Percentiles rank a stretch among this genome's conserved stretches.
phyloP scores from a whole-genome alignment of 2,888 invertebrate species.

The Yponomeuta cagnagella region DNA sequence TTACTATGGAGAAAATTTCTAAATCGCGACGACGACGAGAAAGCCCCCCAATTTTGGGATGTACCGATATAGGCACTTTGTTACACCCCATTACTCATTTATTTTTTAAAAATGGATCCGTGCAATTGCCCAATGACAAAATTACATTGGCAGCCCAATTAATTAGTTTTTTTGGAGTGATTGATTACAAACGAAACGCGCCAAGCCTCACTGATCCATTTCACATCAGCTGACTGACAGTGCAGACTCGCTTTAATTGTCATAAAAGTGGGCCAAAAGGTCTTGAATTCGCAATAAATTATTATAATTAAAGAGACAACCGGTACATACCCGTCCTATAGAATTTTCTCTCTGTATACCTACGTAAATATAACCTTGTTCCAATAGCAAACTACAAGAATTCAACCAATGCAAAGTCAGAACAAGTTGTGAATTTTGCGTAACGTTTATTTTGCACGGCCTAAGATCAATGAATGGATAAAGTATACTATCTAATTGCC shows the following conservation, averaged over 20 bases:
- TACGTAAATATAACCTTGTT: conserved; percentile 1
- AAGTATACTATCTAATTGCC: too few relatives aligned
- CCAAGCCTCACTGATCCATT: neutral
- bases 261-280: neutral
- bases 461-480: too few relatives aligned
- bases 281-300: neutral
- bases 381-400: neutral
- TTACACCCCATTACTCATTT: too few relatives aligned
- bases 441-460: neutral
- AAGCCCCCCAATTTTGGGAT: too few relatives aligned
- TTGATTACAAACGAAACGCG: neutral
- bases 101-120: too few relatives aligned
- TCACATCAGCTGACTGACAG: neutral
- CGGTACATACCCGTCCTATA: neutral
- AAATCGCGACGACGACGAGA: too few relatives aligned
- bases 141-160: too few relatives aligned
- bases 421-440: neutral
- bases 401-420: neutral
- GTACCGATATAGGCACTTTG: too few relatives aligned
- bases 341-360: neutral
- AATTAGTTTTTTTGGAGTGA: neutral
- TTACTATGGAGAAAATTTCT: too few relatives aligned
- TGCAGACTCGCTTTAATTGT: neutral
- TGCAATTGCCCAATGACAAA: too few relatives aligned
- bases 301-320: neutral